phyloP scores from a whole-genome alignment of 2,797 vertebrate genomes.

The Rhinella marina region DNA sequence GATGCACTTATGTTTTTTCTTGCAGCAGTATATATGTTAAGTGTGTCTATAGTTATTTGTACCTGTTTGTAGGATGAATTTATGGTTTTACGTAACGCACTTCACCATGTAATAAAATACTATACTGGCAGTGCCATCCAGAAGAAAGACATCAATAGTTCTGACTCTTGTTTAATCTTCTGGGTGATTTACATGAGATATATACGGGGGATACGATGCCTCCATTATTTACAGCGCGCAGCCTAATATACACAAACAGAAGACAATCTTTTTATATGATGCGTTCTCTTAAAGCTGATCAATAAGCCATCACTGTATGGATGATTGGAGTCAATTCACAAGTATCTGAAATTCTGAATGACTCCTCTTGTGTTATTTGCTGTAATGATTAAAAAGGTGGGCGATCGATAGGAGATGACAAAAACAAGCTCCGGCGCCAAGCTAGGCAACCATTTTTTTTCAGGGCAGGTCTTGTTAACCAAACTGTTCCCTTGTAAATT shows the following conservation, averaged over 20 bases:
- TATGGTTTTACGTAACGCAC: neutral
- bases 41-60: neutral
- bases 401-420: slow-evolving; percentile 15
- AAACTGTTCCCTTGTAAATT: neutral
- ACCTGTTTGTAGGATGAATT: neutral
- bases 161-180: neutral
- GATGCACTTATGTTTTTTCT: too few species aligned
- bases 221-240: neutral
- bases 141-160: slow-evolving; percentile 8
- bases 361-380: slow-evolving; percentile 25
- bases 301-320: slow-evolving; percentile 52
- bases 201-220: neutral
- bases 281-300: slow-evolving; percentile 15
- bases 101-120: neutral
- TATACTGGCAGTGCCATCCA: neutral
- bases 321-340: slow-evolving; percentile 43
- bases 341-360: slow-evolving; percentile 15
- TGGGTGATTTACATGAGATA: slow-evolving; percentile 1
- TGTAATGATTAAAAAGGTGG: slow-evolving; percentile 32
- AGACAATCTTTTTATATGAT: slow-evolving; percentile 22
- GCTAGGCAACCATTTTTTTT: neutral
- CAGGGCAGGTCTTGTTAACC: slow-evolving; percentile 1
- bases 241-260: neutral
- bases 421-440: neutral
- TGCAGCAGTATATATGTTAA: too few species aligned